A percentile compares a stretch with the other conserved stretches of the same genome.
phyloP scores from a whole-genome alignment of 1,140 invertebrate species.

The Oscheius sp. region DNA sequence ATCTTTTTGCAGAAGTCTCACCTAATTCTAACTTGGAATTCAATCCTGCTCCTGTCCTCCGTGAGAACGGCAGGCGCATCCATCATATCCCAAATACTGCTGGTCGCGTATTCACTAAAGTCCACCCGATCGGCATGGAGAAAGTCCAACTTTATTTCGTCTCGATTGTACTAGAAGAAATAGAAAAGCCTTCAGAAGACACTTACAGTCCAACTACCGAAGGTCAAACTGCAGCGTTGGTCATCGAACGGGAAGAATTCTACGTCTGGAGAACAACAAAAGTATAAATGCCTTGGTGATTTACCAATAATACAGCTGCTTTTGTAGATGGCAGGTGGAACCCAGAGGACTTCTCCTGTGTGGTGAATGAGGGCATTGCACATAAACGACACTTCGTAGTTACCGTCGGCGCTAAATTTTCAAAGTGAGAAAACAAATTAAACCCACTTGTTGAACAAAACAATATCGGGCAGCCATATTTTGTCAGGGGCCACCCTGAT shows the following conservation, averaged over 20 bases:
- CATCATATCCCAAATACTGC: neutral
- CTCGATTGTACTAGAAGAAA: constrained; percentile 26
- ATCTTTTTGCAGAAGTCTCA: too few species aligned
- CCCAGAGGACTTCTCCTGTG: constrained; percentile 79
- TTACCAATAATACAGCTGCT: constrained; percentile 98
- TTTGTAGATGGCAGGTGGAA: constrained; percentile 97
- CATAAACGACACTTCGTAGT: constrained; percentile 94
- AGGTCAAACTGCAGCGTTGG: constrained; percentile 32
- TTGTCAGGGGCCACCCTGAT: constrained; percentile 92
- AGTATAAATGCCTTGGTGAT: constrained; percentile 64
- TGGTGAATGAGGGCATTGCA: constrained; percentile 87
- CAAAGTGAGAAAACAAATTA: neutral
- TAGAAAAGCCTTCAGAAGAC: neutral
- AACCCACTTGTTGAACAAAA: constrained; percentile 95
- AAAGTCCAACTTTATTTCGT: constrained; percentile 7
- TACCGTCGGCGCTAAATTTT: constrained; percentile 82
- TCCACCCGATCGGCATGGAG: neutral
- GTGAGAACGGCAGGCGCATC: neutral
- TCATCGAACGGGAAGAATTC: constrained; percentile 78
- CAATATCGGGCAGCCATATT: constrained; percentile 99
- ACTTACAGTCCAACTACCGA: constrained; percentile 37
- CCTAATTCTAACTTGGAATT: neutral
- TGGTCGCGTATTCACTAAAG: neutral
- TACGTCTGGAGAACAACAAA: constrained; percentile 70
- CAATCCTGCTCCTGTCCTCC: neutral